Conservation (phyloP, 2,888 invertebrate genomes). For the Epistrophe grossulariae region DNA sequence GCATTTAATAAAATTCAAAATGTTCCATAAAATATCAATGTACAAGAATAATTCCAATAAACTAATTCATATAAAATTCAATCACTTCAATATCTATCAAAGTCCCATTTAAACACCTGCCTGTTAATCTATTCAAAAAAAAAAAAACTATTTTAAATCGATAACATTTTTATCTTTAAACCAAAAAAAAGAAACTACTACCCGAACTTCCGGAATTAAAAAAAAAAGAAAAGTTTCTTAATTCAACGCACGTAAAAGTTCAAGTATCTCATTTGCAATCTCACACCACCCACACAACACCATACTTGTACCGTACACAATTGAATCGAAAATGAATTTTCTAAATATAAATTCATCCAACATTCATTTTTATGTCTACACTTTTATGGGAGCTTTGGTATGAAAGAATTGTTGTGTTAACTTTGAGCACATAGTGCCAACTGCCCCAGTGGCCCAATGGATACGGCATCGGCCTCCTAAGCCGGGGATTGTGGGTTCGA, state of each 20-base stretch:
- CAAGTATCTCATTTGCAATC: not conserved
- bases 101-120: not conserved
- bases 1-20: not conserved
- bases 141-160: not conserved
- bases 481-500: constrained; percentile 81
- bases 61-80: not conserved
- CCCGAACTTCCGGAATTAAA: not conserved
- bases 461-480: constrained; percentile 81
- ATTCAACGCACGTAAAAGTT: not conserved
- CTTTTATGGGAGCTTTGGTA: constrained; percentile 40
- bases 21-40: not conserved
- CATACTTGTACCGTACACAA: not conserved
- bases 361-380: constrained; percentile 47
- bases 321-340: constrained; percentile 46
- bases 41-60: not conserved
- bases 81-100: not conserved
- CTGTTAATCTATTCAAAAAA: not conserved
- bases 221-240: not conserved
- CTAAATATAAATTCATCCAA: constrained; percentile 60
- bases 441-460: constrained; percentile 79
- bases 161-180: not conserved
- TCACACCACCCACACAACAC: constrained; percentile 11
- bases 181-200: not conserved
- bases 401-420: not conserved
- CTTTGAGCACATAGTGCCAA: constrained; percentile 37